These are phyloP conservation scores for Sycophaga agraensis DNA, from an alignment of 1,140 invertebrate species.

Conservation along the genomic window DNA sequence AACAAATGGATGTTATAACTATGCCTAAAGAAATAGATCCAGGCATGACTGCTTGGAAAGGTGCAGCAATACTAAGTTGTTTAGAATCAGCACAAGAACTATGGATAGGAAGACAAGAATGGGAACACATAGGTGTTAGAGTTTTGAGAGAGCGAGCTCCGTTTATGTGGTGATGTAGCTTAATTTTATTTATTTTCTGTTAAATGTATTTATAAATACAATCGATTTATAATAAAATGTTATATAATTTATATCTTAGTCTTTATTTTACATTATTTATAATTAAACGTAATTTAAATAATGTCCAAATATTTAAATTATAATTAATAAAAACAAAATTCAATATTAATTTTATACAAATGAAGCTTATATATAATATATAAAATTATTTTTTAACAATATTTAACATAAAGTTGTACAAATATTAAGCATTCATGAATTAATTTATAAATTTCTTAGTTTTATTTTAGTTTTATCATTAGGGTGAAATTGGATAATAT, in stretches of 20 bases:
- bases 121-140: slow-evolving; percentile 82
- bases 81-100: slow-evolving; percentile 90
- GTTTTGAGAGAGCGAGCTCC: slow-evolving; percentile 84
- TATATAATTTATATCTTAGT: not conserved
- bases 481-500: slow-evolving; percentile 44
- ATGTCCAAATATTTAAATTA: not conserved
- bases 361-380: not conserved
- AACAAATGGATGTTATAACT: slow-evolving; percentile 81
- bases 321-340: not conserved
- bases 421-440: not conserved
- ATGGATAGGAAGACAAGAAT: slow-evolving; percentile 86
- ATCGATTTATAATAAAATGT: not conserved
- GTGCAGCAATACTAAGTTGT: slow-evolving; percentile 89
- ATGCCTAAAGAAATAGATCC: slow-evolving; percentile 89
- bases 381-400: too few species aligned
- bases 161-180: slow-evolving; percentile 69
- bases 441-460: slow-evolving; percentile 36
- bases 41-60: slow-evolving; percentile 88
- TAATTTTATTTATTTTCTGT: slow-evolving; percentile 12
- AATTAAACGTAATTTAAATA: not conserved
- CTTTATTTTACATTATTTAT: not conserved
- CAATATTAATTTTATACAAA: not conserved
- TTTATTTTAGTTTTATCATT: slow-evolving; percentile 45
- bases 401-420: too few species aligned
- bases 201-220: slow-evolving; percentile 10